Base-by-base conservation (phyloP, 2,888 invertebrate species). In the Fissipunctia ypsillon region DNA sequence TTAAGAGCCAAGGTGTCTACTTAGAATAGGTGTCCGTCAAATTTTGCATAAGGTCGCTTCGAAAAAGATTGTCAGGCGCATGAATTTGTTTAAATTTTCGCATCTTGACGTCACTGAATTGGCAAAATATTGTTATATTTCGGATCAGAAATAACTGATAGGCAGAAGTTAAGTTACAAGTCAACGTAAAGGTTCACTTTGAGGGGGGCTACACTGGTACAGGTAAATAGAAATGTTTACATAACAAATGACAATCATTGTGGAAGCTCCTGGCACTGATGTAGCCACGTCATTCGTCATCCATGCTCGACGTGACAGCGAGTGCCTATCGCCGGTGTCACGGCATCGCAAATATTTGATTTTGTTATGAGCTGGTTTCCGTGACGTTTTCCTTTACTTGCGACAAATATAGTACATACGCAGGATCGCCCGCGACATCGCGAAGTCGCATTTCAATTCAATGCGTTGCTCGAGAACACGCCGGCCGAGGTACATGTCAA, bases 1-100 rank as follows among this genome's bases (percentile, higher is more conserved):
- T 89, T 88, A 87, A 71, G 83, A 85, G 73, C 76, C 76, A 79
- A 88, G 87, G 81, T 87, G 78, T 71, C 77, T 84, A 71, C 73
- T 87, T 85, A 84, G 83, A n/a, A 85, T 84, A 87, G 79, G 78
- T 83, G 76, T 84, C 84, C 75, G 71, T 79, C 79, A 85, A 86
- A 88, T 87, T 87, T 85, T 86, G 84, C 84, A 80, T 74, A 76
- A 74, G 77, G 68, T 80, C 50, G 45, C 50, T 70, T 50, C 16
- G 57, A 16, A 35, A 48, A 79, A 63, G n/a, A 63, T 63, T 66
- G 12, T 48, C 31, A 25, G 25, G 28, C 12, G 28, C 60, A 52
- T 82, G 31, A 82, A 70, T 70, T 22, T 45, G 28, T 25, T 63
- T n/a, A 25, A 16, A 45, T 75, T 31, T 19, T 28, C 31, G 43